Percentiles rank a stretch among this genome's conserved stretches.
phyloP scores from a whole-genome alignment of 2,888 invertebrate species.

The Hemaris fuciformis region DNA sequence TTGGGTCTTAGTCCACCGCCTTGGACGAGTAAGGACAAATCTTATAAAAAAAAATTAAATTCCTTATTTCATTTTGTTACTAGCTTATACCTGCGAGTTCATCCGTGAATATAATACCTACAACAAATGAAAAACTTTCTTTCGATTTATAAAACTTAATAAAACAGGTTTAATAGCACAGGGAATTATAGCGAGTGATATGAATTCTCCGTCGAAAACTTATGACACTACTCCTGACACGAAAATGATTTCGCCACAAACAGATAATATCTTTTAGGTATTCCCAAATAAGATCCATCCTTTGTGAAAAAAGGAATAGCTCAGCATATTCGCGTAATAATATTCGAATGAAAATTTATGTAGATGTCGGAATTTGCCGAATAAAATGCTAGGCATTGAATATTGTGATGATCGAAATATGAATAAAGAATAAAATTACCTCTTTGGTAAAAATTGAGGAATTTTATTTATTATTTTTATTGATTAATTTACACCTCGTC shows the following conservation, averaged over 20 bases:
- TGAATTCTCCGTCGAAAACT: not conserved
- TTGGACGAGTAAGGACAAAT: too few species aligned
- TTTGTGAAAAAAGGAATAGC: conserved; percentile 13
- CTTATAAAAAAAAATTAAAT: too few species aligned
- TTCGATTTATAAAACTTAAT: too few species aligned
- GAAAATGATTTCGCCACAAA: conserved; percentile 2
- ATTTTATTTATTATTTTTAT: too few species aligned
- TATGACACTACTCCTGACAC: not conserved
- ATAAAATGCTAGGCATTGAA: conserved; percentile 17
- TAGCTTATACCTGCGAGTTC: too few species aligned
- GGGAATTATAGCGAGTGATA: not conserved
- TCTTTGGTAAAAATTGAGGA: not conserved
- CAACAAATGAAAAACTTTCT: too few species aligned
- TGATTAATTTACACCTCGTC: too few species aligned
- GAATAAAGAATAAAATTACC: not conserved
- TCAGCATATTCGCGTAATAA: conserved; percentile 11
- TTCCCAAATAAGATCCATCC: conserved; percentile 8
- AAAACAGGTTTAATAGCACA: not conserved
- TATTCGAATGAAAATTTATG: conserved; percentile 18
- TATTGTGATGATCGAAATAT: not conserved
- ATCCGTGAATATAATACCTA: too few species aligned
- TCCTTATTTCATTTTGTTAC: too few species aligned
- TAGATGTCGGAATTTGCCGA: conserved; percentile 19
- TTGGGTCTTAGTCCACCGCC: too few species aligned
- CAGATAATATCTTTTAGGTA: conserved; percentile 12